A percentile compares a stretch with the other conserved stretches of the same genome.
These are phyloP conservation scores for Pagetopsis macropterus DNA, from an alignment of 2,797 vertebrate species.

Conservation along the genomic window DNA sequence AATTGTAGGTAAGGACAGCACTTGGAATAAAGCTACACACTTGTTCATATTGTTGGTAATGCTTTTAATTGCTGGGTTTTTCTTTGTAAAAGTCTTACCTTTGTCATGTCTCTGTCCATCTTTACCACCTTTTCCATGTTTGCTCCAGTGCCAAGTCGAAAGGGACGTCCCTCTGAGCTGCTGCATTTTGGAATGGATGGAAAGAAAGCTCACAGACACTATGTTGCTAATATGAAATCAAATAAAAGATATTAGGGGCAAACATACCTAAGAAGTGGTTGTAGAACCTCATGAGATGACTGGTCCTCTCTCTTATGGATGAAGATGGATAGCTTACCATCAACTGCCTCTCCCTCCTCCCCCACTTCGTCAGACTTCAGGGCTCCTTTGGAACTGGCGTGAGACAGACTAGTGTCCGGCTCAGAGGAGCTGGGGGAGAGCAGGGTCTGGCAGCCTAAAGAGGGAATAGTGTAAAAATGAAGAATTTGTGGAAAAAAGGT, in stretches of 20 bases:
- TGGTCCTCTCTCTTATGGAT: conserved; percentile 99
- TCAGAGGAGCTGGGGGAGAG: conserved; percentile 98
- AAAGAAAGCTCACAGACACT: conserved; percentile 20
- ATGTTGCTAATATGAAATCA: not conserved
- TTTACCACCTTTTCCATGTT: conserved; percentile 99
- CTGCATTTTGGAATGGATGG: conserved; percentile 75
- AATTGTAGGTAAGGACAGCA: conserved; percentile 13
- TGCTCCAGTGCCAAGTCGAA: conserved; percentile 96
- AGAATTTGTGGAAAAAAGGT: not conserved
- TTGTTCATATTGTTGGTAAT: not conserved
- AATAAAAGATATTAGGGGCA: not conserved
- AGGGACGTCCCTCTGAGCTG: conserved; percentile 97
- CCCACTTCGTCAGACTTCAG: conserved; percentile 92
- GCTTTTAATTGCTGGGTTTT: not conserved
- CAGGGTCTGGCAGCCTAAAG: conserved; percentile 94
- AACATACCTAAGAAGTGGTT: conserved; percentile 93
- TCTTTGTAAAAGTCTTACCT: conserved; percentile 79
- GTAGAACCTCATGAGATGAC: conserved; percentile 97
- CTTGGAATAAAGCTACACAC: conserved; percentile 2
- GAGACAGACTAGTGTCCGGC: conserved; percentile 89
- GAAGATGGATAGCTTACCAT: conserved; percentile 98
- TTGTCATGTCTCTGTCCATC: conserved; percentile 99
- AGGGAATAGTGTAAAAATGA: conserved; percentile 7
- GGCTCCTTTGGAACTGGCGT: conserved; percentile 92
- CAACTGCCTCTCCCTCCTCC: conserved; percentile 96